Percentiles rank a stretch among this genome's conserved stretches.
These are phyloP conservation scores for Tricholauxania praeusta DNA, from an alignment of 2,888 invertebrate genomes.

Conservation along the genomic window DNA sequence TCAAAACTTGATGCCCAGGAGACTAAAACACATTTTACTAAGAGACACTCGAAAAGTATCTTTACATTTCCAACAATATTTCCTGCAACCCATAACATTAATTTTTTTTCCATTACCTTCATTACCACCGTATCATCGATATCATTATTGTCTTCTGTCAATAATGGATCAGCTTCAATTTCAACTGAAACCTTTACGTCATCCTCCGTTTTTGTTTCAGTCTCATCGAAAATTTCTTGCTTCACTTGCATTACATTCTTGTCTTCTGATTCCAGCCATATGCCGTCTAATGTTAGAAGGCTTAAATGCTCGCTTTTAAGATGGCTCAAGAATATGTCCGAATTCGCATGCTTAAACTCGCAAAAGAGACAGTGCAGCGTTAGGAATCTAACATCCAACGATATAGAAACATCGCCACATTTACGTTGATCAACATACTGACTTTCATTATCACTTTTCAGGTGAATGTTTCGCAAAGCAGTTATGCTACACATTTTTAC, in stretches of 20 bases:
- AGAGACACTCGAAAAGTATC: too few species aligned
- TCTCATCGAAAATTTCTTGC: neutral
- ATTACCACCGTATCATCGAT: too few species aligned
- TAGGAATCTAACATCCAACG: neutral
- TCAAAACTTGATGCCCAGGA: too few species aligned
- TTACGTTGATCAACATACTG: neutral
- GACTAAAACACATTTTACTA: too few species aligned
- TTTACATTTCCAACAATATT: too few species aligned
- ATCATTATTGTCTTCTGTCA: neutral
- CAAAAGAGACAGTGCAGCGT: neutral
- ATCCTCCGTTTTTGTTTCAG: neutral
- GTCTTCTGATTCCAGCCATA: too few species aligned
- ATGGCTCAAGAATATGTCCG: neutral
- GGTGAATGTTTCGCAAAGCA: neutral
- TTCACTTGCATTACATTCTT: neutral
- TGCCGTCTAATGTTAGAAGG: too few species aligned
- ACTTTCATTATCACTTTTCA: too few species aligned
- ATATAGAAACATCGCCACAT: constrained; percentile 10
- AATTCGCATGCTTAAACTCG: neutral
- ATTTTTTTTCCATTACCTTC: too few species aligned
- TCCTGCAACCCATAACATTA: too few species aligned
- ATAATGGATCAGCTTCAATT: neutral
- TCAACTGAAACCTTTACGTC: neutral
- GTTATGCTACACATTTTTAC: constrained; percentile 9
- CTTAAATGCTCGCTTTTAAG: neutral